phyloP scores from a whole-genome alignment of 1,140 invertebrate species.

The Drosophila ercepeae region DNA sequence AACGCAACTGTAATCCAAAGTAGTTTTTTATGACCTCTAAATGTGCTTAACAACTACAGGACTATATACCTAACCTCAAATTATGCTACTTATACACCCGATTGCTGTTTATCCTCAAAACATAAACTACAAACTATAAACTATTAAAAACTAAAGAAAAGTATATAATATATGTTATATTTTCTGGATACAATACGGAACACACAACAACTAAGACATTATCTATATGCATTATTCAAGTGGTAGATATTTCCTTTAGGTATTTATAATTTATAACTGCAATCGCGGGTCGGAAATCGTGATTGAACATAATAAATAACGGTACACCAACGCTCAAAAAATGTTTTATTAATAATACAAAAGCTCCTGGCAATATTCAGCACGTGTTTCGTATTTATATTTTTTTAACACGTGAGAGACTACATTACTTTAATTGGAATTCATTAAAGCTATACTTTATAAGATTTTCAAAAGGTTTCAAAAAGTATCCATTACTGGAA shows the following conservation, averaged over 20 bases:
- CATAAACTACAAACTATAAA: slow-evolving; percentile 4
- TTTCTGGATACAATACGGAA: slow-evolving; percentile 25
- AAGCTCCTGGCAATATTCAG: no score
- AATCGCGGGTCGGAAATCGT: slow-evolving; percentile 37
- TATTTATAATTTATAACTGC: slow-evolving; percentile 49
- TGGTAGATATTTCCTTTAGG: slow-evolving; percentile 56
- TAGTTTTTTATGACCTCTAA: slow-evolving; percentile 77
- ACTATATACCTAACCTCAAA: slow-evolving; percentile 44
- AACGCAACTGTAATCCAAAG: slow-evolving; percentile 17
- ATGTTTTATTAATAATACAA: slow-evolving; percentile 15
- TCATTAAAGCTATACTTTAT: no score
- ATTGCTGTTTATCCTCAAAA: no score
- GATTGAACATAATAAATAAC: slow-evolving; percentile 53
- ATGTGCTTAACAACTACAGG: slow-evolving; percentile 68
- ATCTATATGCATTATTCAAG: slow-evolving; percentile 60
- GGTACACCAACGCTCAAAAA: slow-evolving; percentile 57
- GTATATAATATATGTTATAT: slow-evolving; percentile 31
- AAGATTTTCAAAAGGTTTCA: no score
- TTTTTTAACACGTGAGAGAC: no score
- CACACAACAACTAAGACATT: slow-evolving; percentile 65
- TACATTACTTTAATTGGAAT: no score
- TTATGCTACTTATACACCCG: slow-evolving; percentile 49
- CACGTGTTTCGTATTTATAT: no score
- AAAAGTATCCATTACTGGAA: no score
- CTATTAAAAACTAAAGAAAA: no score